These are phyloP conservation scores for Cydia splendana DNA, from an alignment of 1,140 invertebrate genomes.

Conservation along the genomic window DNA sequence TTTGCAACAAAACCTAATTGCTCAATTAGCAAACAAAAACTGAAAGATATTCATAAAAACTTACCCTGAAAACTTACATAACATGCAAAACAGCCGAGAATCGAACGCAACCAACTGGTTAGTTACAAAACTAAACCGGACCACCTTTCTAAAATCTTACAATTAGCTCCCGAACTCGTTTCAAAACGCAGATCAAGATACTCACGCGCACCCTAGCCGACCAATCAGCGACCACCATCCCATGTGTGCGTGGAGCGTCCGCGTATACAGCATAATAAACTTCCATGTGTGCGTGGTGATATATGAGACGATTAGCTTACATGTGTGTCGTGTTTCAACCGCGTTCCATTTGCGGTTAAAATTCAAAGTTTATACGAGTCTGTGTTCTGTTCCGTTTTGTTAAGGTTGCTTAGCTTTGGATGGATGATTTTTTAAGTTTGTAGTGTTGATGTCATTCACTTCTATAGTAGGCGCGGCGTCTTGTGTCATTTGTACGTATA, in stretches of 20 bases:
- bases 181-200: conserved; percentile 69
- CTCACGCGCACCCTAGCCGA: conserved; percentile 41
- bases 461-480: conserved; percentile 28
- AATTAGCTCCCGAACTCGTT: conserved; percentile 61
- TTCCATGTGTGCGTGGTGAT: conserved; percentile 44
- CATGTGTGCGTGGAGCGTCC: conserved; percentile 42
- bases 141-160: conserved; percentile 75
- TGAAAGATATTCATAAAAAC: conserved; percentile 25
- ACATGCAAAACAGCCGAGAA: conserved; percentile 18
- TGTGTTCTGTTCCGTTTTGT: background rate
- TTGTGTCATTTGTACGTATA: conserved; percentile 20
- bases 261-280: conserved; percentile 39
- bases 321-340: conserved; percentile 28
- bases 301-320: conserved; percentile 46
- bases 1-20: conserved; percentile 40
- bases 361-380: background rate
- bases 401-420: background rate
- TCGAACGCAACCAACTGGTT: conserved; percentile 44
- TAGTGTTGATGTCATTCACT: conserved; percentile 31
- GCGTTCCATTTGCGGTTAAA: conserved; percentile 11
- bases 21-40: conserved; percentile 30
- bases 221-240: conserved; percentile 45
- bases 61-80: conserved; percentile 29
- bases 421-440: conserved; percentile 10
- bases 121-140: conserved; percentile 42